These are phyloP conservation scores for Hippocampus kuda DNA, from an alignment of 2,797 vertebrate genomes.

Conservation along the genomic window DNA sequence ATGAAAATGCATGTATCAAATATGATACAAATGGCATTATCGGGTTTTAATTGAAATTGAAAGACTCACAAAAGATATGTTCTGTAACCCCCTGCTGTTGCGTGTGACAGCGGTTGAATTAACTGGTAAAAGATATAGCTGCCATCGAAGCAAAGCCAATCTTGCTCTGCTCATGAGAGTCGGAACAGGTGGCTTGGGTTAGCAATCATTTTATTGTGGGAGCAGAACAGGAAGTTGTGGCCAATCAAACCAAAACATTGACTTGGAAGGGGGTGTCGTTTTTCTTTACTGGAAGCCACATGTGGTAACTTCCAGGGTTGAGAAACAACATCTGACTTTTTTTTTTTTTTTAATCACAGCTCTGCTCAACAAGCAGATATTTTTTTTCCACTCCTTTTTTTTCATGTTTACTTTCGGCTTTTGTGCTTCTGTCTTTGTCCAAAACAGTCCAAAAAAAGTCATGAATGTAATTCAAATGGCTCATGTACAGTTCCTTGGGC, in stretches of 20 bases:
- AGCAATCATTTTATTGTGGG: not conserved
- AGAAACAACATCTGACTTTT: not conserved
- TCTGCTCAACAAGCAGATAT: not conserved
- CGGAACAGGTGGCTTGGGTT: not conserved
- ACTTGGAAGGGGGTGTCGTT: not conserved
- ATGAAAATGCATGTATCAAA: no score
- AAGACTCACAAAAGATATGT: no score
- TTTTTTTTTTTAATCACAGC: not conserved
- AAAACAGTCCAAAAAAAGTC: not conserved
- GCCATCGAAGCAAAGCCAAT: not conserved
- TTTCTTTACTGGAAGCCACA: not conserved
- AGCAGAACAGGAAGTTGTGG: slow-evolving; percentile 6
- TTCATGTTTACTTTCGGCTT: not conserved
- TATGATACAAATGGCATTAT: no score
- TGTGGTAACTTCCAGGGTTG: not conserved
- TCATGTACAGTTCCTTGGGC: not conserved
- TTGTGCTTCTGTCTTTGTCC: not conserved
- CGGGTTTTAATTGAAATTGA: no score
- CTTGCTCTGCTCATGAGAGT: not conserved
- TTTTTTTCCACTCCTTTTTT: not conserved
- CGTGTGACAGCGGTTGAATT: not conserved
- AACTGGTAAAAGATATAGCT: not conserved
- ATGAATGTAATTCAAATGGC: not conserved
- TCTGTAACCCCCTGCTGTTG: no score
- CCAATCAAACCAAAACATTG: not conserved